phyloP scores from a whole-genome alignment of 2,113 vertebrate genomes.

The Equus przewalskii region DNA sequence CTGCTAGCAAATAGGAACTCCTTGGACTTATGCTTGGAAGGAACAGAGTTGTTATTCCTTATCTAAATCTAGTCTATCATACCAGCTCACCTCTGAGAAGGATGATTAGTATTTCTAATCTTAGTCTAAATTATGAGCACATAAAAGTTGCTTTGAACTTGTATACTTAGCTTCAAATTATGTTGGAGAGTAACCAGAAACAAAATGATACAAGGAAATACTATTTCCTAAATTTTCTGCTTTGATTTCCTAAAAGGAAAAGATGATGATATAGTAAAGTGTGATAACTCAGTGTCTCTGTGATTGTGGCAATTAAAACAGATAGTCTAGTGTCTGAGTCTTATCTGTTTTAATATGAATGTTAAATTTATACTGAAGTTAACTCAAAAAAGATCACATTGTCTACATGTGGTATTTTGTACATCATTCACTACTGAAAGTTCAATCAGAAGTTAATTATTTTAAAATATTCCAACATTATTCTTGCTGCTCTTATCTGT shows the following conservation, averaged over 20 bases:
- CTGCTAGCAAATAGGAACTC: neutral
- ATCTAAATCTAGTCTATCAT: neutral
- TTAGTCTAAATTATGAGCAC: neutral
- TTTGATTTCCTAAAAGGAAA: neutral
- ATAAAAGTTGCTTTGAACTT: neutral
- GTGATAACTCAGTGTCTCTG: neutral
- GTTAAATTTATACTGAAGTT: neutral
- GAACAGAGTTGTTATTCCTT: neutral
- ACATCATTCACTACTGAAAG: neutral
- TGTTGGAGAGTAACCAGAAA: neutral
- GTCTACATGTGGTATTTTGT: neutral
- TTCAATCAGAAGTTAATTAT: slow-evolving; percentile 24
- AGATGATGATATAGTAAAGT: neutral
- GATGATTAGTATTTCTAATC: slow-evolving; percentile 4
- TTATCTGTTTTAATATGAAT: neutral
- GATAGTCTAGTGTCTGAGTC: neutral
- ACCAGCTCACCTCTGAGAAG: neutral
- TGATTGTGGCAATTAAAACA: neutral
- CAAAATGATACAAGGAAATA: neutral
- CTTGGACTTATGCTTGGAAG: neutral
- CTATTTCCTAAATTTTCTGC: neutral
- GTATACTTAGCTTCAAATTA: neutral
- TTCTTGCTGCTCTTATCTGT: neutral
- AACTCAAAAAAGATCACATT: neutral
- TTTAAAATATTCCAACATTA: slow-evolving; percentile 33